Percentiles rank a stretch among this genome's conserved stretches.
Evolutionary conservation across 1,140 invertebrate genomes (phyloP).

Genomic region (Dermatophagoides farinae): DNA sequence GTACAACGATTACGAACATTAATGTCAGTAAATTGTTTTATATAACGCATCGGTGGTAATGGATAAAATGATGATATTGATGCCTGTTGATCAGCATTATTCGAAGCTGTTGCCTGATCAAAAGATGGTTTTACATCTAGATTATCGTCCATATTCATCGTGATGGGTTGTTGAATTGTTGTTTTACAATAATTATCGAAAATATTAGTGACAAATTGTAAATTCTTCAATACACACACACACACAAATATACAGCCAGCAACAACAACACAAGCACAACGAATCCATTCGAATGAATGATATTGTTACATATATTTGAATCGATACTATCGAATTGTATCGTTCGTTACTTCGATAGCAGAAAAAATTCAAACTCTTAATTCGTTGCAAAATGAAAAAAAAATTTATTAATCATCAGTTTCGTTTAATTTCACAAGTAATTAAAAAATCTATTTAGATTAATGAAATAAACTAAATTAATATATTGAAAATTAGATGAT

Average conservation of each 20-base stretch:
- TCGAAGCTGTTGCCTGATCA: not conserved
- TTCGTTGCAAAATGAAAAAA: not conserved
- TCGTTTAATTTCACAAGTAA: too few relatives aligned
- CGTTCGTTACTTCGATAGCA: too few relatives aligned
- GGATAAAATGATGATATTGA: slow-evolving; percentile 10
- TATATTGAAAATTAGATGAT: not conserved
- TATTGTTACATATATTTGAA: too few relatives aligned
- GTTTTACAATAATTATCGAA: not conserved
- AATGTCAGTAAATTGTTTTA: slow-evolving; percentile 9
- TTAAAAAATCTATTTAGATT: too few relatives aligned
- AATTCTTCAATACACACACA: not conserved
- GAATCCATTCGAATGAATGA: too few relatives aligned
- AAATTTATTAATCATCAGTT: not conserved
- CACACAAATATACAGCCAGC: not conserved
- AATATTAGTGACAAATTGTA: too few relatives aligned
- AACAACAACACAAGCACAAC: too few relatives aligned
- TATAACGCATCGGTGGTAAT: slow-evolving; percentile 14
- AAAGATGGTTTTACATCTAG: not conserved
- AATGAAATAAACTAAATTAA: not conserved
- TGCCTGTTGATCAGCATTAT: not conserved
- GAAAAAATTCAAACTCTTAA: not conserved
- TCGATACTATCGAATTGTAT: too few relatives aligned
- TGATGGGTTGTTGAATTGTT: not conserved
- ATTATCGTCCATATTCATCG: not conserved
- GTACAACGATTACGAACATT: slow-evolving; percentile 4